Conservation (phyloP, 2,113 vertebrate species). For the Ceyx cyanopectus region DNA sequence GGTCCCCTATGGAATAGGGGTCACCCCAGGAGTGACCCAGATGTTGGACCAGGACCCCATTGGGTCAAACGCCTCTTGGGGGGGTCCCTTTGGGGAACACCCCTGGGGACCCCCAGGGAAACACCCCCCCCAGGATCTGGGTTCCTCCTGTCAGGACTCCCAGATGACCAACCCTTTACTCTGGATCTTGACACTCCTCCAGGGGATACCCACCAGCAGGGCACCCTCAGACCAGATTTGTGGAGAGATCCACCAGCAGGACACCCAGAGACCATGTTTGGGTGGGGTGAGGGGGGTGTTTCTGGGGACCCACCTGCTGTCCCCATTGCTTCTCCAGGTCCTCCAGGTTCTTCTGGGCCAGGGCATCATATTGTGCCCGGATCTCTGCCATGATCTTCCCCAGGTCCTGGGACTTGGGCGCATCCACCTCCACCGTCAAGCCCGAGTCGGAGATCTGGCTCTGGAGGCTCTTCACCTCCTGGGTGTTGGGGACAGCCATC, state of each 20-base stretch:
- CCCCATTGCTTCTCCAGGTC: background rate
- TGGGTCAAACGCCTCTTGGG: fast-evolving
- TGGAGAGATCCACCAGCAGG: too few relatives aligned
- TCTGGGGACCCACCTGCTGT: background rate
- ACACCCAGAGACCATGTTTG: background rate
- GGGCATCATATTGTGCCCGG: background rate
- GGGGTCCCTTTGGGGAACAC: background rate
- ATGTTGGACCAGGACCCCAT: too few relatives aligned
- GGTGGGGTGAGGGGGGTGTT: too few relatives aligned
- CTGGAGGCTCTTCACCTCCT: background rate
- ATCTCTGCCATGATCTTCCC: background rate
- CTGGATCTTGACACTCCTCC: background rate
- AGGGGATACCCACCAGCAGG: background rate
- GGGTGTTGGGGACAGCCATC: background rate
- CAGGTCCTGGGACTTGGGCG: background rate
- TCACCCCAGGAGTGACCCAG: fast-evolving
- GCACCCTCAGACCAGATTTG: background rate
- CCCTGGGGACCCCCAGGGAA: background rate
- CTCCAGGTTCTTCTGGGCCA: background rate
- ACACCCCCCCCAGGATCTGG: background rate
- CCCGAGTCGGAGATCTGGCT: background rate
- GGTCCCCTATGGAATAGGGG: too few relatives aligned
- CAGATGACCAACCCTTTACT: too few relatives aligned
- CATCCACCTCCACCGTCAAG: background rate
- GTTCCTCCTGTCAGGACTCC: background rate